Base-by-base conservation (phyloP, 2,797 vertebrate species). In the Semaprochilodus insignis region DNA sequence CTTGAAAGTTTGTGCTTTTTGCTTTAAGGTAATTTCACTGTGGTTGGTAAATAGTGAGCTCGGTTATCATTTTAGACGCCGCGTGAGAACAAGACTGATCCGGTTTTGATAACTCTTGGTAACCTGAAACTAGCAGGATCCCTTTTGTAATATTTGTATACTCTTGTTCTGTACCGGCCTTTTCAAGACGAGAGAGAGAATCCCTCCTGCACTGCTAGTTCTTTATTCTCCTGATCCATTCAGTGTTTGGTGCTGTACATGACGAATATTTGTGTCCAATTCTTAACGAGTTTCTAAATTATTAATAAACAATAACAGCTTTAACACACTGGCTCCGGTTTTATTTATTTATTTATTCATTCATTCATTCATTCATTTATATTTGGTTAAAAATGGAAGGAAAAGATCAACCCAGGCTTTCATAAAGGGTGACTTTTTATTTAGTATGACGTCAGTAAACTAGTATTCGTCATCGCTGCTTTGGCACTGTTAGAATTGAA, bases 231-330 rank as follows among this genome's bases (percentile, higher is more conserved):
- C 74, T 87, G 60, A 77, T 77, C 63, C 79, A 74, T 85, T 88
- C 89, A 84, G 82, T 90, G 87, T 85, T 83, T 85, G 92, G 93
- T 94, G 93, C 92, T 94, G 91, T 86, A 82, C 81, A 87, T 84
- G 80, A 83, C 78, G 8, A n/a, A 23, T 52, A 74, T 40, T 81
- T 80, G 74, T 85, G 80, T 88, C 74, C 13, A 1, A 78, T 87
- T 77, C 16, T 74, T 72, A 84, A 80, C 54, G 84, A 55, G 81
- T 92, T 93, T 93, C 86, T 91, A 87, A 91, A 90, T 88, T 92
- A 90, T 92, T 86, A 90, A 92, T 93, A 91, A 93, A 92, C 86
- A 52, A 82, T 77, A 77, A 77, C 77, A 21, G 78, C 74, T 63
- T 84, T 74, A 77, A 74, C 52, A 11, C 51, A 25, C 51, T 27